Evolutionary conservation across 2,888 invertebrate genomes (phyloP).

Genomic region (Drosophila anceps): DNA sequence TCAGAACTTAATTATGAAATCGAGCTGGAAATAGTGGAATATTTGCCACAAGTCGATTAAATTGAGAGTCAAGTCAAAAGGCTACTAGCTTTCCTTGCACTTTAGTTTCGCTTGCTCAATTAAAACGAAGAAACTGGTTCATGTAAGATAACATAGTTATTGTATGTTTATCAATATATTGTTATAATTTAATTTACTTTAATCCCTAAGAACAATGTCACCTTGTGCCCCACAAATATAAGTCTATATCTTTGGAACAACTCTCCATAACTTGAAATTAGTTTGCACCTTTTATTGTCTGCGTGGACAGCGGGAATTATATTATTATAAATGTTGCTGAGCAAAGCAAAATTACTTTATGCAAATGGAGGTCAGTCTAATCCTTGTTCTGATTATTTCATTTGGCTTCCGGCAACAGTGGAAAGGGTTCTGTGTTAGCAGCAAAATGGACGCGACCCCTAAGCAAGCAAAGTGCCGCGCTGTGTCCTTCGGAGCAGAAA

Average conservation of each 20-base stretch:
- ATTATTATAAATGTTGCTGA: slow-evolving; percentile 39
- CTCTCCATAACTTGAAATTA: neutral
- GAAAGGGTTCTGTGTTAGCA: neutral
- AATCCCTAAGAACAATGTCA: neutral
- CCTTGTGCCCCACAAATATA: neutral
- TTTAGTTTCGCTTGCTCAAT: neutral
- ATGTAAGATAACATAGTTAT: neutral
- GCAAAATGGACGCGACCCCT: slow-evolving; percentile 22
- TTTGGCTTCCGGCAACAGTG: neutral
- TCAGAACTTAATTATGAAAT: slow-evolving; percentile 20
- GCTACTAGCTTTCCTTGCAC: neutral
- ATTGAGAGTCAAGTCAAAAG: neutral
- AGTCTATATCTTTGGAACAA: neutral
- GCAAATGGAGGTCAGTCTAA: slow-evolving; percentile 10
- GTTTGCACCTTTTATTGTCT: slow-evolving; percentile 37
- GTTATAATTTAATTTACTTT: neutral
- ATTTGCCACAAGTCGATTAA: slow-evolving; percentile 1
- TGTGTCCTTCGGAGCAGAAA: slow-evolving; percentile 10
- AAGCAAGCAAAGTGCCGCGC: slow-evolving; percentile 46
- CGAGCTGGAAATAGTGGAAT: slow-evolving; percentile 21
- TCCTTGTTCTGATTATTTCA: slow-evolving; percentile 39
- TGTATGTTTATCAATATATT: neutral
- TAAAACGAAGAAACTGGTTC: neutral
- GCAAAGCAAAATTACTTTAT: slow-evolving; percentile 12
- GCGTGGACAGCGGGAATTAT: slow-evolving; percentile 37